Evolutionary conservation across 2,888 invertebrate genomes (phyloP).

Genomic region (Plemyria rubiginata): DNA sequence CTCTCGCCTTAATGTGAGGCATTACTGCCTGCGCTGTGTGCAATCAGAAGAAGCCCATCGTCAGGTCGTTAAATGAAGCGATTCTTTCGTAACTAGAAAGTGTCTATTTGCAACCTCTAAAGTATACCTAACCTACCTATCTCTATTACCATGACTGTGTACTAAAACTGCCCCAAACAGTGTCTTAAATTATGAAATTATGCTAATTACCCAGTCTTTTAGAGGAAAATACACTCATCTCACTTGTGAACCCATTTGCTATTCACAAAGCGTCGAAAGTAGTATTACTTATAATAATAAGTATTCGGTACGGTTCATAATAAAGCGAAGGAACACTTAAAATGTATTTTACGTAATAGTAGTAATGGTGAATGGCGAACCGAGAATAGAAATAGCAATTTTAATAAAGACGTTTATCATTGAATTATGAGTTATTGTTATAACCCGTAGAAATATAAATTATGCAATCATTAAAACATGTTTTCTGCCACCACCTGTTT

Average conservation of each 20-base stretch:
- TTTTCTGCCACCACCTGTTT: constrained; percentile 31
- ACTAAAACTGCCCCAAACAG: constrained; percentile 39
- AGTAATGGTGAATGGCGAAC: constrained; percentile 47
- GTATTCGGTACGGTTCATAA: constrained; percentile 51
- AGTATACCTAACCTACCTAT: constrained; percentile 24
- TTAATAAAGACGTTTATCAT: constrained; percentile 28
- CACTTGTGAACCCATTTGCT: constrained; percentile 31
- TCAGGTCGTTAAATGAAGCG: constrained; percentile 70
- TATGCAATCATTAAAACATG: constrained; percentile 48
- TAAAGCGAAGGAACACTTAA: constrained; percentile 47
- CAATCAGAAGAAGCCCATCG: constrained; percentile 66
- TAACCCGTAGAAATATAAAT: constrained; percentile 48
- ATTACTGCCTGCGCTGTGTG: constrained; percentile 50
- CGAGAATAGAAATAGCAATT: constrained; percentile 51
- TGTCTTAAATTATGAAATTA: constrained; percentile 30
- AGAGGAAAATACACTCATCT: constrained; percentile 25
- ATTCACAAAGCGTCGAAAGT: constrained; percentile 45
- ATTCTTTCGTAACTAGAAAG: constrained; percentile 80
- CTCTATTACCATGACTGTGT: constrained; percentile 23
- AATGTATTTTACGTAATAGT: constrained; percentile 56
- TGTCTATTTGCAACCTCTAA: constrained; percentile 55
- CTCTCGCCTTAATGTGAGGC: constrained; percentile 62
- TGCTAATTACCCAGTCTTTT: constrained; percentile 32
- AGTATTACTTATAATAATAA: constrained; percentile 49
- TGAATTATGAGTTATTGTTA: constrained; percentile 42